Evolutionary conservation across 2,113 vertebrate species (phyloP).

Genomic region (Channa maculata): DNA sequence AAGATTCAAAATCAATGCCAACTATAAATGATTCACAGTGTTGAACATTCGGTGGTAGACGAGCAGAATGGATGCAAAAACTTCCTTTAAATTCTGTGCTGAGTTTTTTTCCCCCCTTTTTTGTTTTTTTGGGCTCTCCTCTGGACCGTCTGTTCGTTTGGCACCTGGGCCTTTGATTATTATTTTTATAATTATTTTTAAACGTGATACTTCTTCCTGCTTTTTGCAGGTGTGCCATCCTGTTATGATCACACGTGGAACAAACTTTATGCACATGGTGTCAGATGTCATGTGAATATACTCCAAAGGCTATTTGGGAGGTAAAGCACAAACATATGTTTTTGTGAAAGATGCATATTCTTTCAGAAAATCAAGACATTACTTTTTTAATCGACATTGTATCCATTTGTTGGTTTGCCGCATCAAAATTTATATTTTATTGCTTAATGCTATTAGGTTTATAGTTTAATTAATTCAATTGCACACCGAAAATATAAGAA

Average conservation of each 20-base stretch:
- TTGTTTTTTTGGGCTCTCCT: constrained; percentile 43
- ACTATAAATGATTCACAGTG: constrained; percentile 44
- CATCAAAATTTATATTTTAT: constrained; percentile 16
- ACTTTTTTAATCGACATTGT: not conserved
- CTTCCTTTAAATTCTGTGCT: constrained; percentile 49
- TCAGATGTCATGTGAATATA: too few species aligned
- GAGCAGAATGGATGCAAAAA: constrained; percentile 34
- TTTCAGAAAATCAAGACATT: not conserved
- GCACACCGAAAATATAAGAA: too few species aligned
- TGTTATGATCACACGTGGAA: constrained; percentile 85
- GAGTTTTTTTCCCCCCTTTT: constrained; percentile 33
- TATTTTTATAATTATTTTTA: constrained; percentile 52
- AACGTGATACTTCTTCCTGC: constrained; percentile 23
- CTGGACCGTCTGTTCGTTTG: constrained; percentile 35
- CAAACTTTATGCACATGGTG: constrained; percentile 72
- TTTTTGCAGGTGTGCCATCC: constrained; percentile 85
- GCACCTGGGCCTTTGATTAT: constrained; percentile 57
- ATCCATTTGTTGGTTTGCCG: constrained; percentile 12
- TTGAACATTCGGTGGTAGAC: constrained; percentile 4
- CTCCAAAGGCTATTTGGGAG: too few species aligned
- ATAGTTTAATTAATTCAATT: not conserved
- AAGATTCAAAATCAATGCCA: constrained; percentile 47
- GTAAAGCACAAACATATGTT: too few species aligned
- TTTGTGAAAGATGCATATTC: not conserved
- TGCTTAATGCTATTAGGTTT: constrained; percentile 11